phyloP scores from a whole-genome alignment of 2,888 invertebrate genomes.

The Zonitis immaculata region DNA sequence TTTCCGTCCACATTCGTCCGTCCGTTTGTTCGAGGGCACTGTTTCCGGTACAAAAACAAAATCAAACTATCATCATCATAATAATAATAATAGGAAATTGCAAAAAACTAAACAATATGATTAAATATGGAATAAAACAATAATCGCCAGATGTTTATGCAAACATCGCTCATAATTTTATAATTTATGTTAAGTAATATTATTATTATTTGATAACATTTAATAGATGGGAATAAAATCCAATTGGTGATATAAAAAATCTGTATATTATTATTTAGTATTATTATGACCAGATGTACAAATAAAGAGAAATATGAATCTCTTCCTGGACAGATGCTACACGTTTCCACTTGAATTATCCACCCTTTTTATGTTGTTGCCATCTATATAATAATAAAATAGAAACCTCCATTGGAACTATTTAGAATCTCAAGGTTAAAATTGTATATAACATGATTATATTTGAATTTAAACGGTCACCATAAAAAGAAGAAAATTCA shows the following conservation, averaged over 20 bases:
- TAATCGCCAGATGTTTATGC: neutral
- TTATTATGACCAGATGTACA: constrained; percentile 13
- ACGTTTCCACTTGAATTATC: constrained; percentile 7
- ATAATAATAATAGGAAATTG: too few relatives aligned
- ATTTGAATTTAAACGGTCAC: too few relatives aligned
- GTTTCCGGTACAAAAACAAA: neutral
- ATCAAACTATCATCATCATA: neutral
- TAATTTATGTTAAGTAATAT: neutral
- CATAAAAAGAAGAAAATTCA: too few relatives aligned
- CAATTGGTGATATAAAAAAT: neutral
- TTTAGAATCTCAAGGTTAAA: too few relatives aligned
- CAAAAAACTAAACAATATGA: neutral
- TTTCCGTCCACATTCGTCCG: constrained; percentile 11
- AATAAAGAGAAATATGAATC: constrained; percentile 9
- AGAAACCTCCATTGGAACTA: neutral
- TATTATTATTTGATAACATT: neutral
- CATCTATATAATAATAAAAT: neutral
- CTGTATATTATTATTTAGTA: neutral
- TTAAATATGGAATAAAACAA: neutral
- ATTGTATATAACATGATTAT: too few relatives aligned
- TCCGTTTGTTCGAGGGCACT: neutral
- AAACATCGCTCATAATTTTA: neutral
- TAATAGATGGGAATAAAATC: neutral
- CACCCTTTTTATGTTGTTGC: neutral
- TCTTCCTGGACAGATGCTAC: constrained; percentile 16